Conservation (phyloP, 1,140 invertebrate species). For the Temnothorax longispinosus region DNA sequence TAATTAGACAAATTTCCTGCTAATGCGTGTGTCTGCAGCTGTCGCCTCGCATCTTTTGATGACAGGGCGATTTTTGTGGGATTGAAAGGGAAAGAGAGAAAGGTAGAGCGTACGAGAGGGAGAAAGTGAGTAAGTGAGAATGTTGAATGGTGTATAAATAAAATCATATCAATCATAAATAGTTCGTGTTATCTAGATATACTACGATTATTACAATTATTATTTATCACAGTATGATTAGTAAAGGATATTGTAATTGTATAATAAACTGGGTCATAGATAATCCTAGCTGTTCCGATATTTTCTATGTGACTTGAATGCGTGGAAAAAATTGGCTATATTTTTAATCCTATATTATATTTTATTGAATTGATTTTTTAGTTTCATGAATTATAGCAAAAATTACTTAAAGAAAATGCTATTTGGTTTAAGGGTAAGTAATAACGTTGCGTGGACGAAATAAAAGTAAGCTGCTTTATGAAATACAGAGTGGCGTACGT, state of each 20-base stretch:
- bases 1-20: slow-evolving; percentile 57
- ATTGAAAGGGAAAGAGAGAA: slow-evolving; percentile 4
- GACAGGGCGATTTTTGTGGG: slow-evolving; percentile 19
- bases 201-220: slow-evolving; percentile 76
- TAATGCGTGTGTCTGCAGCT: slow-evolving; percentile 39
- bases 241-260: slow-evolving; percentile 84
- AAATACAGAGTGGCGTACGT: background rate
- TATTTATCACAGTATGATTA: slow-evolving; percentile 83
- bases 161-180: slow-evolving; percentile 85
- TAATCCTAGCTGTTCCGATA: slow-evolving; percentile 26
- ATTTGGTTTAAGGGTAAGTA: background rate
- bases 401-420: background rate
- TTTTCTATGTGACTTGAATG: background rate
- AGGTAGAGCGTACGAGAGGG: slow-evolving; percentile 1
- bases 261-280: slow-evolving; percentile 85
- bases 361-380: background rate
- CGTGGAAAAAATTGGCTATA: background rate
- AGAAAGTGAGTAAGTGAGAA: background rate
- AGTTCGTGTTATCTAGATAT: slow-evolving; percentile 79
- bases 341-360: background rate
- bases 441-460: background rate
- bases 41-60: slow-evolving; percentile 26
- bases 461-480: background rate
- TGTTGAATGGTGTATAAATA: slow-evolving; percentile 83
- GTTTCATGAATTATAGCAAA: background rate